Evolutionary conservation across 1,140 invertebrate genomes (phyloP).

Genomic region (Pantala flavescens): DNA sequence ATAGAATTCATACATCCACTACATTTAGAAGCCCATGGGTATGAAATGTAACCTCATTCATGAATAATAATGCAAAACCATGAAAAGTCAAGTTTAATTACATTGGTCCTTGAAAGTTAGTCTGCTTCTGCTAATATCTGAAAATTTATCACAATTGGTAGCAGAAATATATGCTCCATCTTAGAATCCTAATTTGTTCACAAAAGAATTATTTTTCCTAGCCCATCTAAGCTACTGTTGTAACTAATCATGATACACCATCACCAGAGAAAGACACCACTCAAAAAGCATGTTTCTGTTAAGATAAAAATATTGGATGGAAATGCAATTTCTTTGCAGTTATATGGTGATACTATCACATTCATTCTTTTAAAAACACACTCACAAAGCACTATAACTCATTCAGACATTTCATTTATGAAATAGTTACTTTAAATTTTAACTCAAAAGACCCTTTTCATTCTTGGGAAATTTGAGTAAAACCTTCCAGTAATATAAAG

Average conservation of each 20-base stretch:
- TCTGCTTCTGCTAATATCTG: background rate
- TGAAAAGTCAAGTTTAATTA: too few relatives aligned
- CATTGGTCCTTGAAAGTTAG: background rate
- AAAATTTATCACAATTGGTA: background rate
- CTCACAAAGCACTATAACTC: background rate
- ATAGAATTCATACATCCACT: too few relatives aligned
- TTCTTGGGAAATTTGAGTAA: background rate
- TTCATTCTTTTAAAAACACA: background rate
- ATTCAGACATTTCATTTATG: background rate
- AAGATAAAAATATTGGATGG: background rate
- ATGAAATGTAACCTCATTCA: too few relatives aligned
- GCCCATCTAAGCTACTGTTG: background rate
- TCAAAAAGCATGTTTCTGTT: background rate
- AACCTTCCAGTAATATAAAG: background rate
- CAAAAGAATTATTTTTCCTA: background rate
- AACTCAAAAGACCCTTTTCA: background rate
- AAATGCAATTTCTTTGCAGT: background rate
- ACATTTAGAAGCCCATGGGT: too few relatives aligned
- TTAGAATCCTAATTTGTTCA: background rate
- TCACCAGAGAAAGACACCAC: background rate
- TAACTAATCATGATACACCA: background rate
- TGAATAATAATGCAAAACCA: too few relatives aligned
- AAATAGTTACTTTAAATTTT: background rate
- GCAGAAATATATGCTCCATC: background rate
- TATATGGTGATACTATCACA: background rate